Evolutionary conservation across 1,140 invertebrate genomes (phyloP), one percentile per base, ranked within the genome.

Genomic region (Hylaeus volcanicus): DNA sequence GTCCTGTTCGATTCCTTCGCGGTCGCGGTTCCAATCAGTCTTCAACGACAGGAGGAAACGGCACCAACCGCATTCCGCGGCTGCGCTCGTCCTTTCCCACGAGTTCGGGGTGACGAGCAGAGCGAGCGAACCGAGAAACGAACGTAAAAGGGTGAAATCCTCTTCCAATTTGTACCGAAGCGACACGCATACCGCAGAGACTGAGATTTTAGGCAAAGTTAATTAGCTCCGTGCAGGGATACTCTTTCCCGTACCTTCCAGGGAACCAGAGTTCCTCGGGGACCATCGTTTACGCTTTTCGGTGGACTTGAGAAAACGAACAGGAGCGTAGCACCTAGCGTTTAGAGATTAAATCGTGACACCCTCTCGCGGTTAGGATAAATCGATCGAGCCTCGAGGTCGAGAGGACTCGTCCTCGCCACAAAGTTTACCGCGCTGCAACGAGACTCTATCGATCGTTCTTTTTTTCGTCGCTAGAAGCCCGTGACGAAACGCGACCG

Each of bases 151-250:
- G 39, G 41, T 41, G 61, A 56, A 56, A n/a, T 84, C 74, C 63
- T 80, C 60, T 73, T 84, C 58, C 82, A 79, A 73, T 76, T 74
- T 66, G 72, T 65, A 61, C 37, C 76, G 68, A 72, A 39, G 12
- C 58, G 65, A 61, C 39, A 56, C 51, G 43, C 58, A 66, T 58
- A 68, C 53, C 69, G 77, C 61, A 60, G 78, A 80, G 78, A 80
- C 78, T 80, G 79, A 80, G 64, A 68, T 58, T 60, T 73, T 65
- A 73, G 77, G 41, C 77, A 14, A 74, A 12, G 60, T 11, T 73
- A 74, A 64, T 73, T 65, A 75, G 37, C 48, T 65, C 14, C 61
- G 73, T 55, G 26, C 39, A 26, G 70, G 63, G 74, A 60, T 51
- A 73, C 77, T 65, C 51, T 64, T 12, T 51, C 61, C 60, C 45